These are phyloP conservation scores for Nasonia oneida DNA, from an alignment of 2,888 invertebrate species.

Conservation along the genomic window DNA sequence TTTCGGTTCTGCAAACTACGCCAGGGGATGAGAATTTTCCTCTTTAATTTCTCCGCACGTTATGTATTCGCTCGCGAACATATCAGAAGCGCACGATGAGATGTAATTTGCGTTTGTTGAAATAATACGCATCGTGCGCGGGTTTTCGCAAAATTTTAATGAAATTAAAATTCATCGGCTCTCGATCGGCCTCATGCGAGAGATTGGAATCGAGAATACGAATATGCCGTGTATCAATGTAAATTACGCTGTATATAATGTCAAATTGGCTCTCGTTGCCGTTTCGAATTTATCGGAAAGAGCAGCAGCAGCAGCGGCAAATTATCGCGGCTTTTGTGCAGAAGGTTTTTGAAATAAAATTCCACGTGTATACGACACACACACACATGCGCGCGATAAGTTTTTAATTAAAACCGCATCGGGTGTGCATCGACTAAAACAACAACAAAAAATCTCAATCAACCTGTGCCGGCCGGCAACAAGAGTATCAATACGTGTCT, in stretches of 20 bases:
- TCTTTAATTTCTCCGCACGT: background rate
- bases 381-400: no score
- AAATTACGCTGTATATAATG: background rate
- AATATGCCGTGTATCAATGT: background rate
- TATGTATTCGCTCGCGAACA: background rate
- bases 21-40: background rate
- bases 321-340: background rate
- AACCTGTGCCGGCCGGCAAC: background rate
- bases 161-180: no score
- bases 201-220: background rate
- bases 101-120: background rate
- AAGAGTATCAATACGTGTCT: background rate
- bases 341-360: conserved; percentile 32
- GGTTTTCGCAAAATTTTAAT: no score
- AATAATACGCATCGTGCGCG: background rate
- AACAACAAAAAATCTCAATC: no score
- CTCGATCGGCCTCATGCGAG: background rate
- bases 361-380: no score
- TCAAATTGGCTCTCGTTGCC: background rate
- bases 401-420: no score
- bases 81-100: background rate
- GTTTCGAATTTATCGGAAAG: background rate
- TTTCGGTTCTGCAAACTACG: conserved; percentile 21
- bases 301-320: no score
- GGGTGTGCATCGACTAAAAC: no score